Evolutionary conservation across 2,797 vertebrate genomes (phyloP).

Genomic region (Apodemus agrarius): DNA sequence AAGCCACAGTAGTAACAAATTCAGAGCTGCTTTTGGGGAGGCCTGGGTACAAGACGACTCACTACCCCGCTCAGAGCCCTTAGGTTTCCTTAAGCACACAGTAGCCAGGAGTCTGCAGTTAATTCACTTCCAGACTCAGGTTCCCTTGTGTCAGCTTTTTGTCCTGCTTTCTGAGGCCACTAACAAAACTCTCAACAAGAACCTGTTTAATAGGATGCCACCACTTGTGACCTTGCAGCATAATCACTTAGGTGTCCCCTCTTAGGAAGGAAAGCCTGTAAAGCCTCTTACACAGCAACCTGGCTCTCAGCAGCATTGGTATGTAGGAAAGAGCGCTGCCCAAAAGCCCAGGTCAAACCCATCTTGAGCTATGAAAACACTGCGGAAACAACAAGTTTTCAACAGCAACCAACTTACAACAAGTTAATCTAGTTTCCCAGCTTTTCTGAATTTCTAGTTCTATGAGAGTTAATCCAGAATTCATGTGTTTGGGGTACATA

Average conservation of each 20-base stretch:
- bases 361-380: neutral
- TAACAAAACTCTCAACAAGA: neutral
- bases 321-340: neutral
- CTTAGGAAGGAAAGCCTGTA: neutral
- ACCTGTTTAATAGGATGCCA: neutral
- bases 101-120: neutral
- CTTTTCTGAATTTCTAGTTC: slow-evolving; percentile 17
- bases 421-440: neutral
- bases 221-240: neutral
- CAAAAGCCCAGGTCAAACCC: neutral
- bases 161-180: neutral
- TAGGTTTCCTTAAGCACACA: neutral
- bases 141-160: neutral
- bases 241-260: neutral
- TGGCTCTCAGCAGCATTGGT: neutral
- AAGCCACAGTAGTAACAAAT: neutral
- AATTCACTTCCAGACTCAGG: neutral
- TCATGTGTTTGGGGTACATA: no score
- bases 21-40: slow-evolving; percentile 7
- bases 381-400: neutral
- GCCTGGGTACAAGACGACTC: neutral
- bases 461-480: neutral
- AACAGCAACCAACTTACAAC: neutral
- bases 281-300: neutral
- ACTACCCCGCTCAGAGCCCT: neutral